phyloP scores from a whole-genome alignment of 2,113 vertebrate species.

The Odocoileus hemionus region DNA sequence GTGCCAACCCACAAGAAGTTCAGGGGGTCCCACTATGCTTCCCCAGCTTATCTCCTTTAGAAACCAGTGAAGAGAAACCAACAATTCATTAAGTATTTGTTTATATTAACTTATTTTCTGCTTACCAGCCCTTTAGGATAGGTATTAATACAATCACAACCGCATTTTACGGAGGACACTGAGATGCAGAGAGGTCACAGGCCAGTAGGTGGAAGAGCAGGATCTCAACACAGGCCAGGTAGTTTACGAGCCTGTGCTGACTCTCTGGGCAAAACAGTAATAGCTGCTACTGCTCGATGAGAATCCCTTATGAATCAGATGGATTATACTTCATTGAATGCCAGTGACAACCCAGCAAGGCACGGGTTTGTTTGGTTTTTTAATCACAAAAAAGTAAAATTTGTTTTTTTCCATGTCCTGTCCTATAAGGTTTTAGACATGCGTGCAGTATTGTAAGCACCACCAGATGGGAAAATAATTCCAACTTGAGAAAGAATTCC shows the following conservation, averaged over 20 bases:
- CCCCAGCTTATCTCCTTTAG: slow-evolving; percentile 94
- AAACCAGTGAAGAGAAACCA: not conserved
- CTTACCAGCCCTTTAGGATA: not conserved
- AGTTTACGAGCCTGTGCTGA: not conserved
- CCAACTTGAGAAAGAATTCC: not conserved
- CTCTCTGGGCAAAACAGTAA: not conserved
- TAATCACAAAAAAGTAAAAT: not conserved
- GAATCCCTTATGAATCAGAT: not conserved
- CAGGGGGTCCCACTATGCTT: slow-evolving; percentile 95
- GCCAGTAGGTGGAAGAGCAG: not conserved
- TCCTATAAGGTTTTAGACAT: not conserved
- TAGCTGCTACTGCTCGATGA: not conserved
- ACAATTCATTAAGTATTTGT: not conserved
- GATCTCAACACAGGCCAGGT: not conserved
- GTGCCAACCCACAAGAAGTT: slow-evolving; percentile 94
- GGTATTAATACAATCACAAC: not conserved
- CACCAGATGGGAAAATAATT: not conserved
- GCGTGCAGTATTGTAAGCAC: not conserved
- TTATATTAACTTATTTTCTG: not conserved
- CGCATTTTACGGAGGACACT: not conserved
- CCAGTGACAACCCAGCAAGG: not conserved
- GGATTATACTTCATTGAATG: not conserved
- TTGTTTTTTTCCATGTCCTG: not conserved
- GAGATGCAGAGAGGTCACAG: not conserved
- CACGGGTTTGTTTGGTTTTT: not conserved